phyloP scores from a whole-genome alignment of 2,888 invertebrate species.

The Scelioninae gen. 2 region DNA sequence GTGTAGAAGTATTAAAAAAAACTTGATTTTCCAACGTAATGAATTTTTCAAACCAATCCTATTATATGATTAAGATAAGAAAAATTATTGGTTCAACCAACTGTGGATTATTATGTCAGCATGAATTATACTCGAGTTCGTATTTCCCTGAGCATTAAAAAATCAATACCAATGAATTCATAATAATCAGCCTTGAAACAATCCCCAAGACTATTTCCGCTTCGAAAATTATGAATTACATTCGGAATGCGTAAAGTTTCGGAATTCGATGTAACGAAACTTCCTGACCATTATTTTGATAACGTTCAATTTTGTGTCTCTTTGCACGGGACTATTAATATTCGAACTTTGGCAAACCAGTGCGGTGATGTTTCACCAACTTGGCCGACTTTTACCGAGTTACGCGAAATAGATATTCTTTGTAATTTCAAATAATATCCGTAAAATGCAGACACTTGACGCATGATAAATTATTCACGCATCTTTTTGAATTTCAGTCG shows the following conservation, averaged over 20 bases:
- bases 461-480: neutral
- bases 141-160: constrained; percentile 13
- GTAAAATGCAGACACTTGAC: neutral
- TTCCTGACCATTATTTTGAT: constrained; percentile 9
- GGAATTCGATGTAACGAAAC: neutral
- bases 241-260: neutral
- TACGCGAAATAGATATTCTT: neutral
- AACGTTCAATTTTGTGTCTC: constrained; percentile 10
- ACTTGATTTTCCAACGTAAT: neutral
- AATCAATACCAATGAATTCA: constrained; percentile 25
- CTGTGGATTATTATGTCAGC: constrained; percentile 18
- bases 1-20: constrained; percentile 19
- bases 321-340: neutral
- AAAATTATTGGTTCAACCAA: constrained; percentile 31
- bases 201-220: constrained; percentile 5
- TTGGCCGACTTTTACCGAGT: constrained; percentile 2
- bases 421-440: neutral
- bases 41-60: constrained; percentile 14
- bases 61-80: constrained; percentile 31
- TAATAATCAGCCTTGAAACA: constrained; percentile 11
- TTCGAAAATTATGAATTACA: neutral
- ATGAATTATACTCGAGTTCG: constrained; percentile 13
- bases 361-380: constrained; percentile 4
- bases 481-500: no score
- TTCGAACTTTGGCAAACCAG: constrained; percentile 1